These are phyloP conservation scores for Phalacrocorax carbo DNA, from an alignment of 2,113 vertebrate genomes.

Conservation along the genomic window DNA sequence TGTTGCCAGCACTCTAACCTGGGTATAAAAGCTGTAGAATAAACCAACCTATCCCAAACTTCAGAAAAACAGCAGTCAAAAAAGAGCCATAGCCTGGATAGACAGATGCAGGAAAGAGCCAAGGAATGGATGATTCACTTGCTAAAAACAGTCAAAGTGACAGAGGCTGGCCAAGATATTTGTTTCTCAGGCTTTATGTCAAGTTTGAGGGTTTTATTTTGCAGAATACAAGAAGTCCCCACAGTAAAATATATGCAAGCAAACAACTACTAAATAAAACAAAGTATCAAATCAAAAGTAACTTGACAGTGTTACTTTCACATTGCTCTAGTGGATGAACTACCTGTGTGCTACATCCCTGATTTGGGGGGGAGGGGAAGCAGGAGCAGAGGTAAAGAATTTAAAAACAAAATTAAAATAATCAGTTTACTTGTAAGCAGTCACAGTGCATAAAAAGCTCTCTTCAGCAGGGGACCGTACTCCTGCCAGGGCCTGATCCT, in stretches of 20 bases:
- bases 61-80: not conserved
- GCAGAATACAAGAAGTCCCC: not conserved
- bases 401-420: not conserved
- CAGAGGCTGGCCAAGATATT: not conserved
- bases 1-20: not conserved
- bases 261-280: not conserved
- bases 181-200: conserved; percentile 2
- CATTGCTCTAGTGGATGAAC: not conserved
- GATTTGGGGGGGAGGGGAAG: not conserved
- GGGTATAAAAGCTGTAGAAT: not conserved
- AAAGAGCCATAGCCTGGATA: not conserved
- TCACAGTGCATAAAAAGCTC: not conserved
- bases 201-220: not conserved
- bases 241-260: not conserved
- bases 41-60: not conserved
- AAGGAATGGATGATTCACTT: conserved; percentile 10
- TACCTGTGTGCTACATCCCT: not conserved
- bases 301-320: not conserved
- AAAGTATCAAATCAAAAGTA: not conserved
- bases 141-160: conserved; percentile 25
- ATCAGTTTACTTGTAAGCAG: not conserved
- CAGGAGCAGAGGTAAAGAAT: accelerated
- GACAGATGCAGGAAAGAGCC: not conserved
- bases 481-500: not conserved
- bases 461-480: not conserved